These are phyloP conservation scores for Acronicta leporina DNA, from an alignment of 2,888 invertebrate species.

Conservation along the genomic window DNA sequence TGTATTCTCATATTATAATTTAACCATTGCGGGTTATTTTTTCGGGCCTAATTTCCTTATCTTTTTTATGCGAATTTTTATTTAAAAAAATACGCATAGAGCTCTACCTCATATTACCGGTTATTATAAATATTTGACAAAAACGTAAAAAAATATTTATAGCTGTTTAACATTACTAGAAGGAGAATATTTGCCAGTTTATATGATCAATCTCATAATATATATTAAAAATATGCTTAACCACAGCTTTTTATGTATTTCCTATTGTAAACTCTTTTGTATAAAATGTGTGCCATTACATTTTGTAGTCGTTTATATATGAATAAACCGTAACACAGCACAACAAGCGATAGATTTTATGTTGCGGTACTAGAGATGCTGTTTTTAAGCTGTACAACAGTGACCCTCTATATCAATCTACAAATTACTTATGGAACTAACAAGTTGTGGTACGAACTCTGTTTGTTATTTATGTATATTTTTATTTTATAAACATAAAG, in stretches of 20 bases:
- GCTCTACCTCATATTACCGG: conserved; percentile 4
- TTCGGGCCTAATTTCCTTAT: conserved; percentile 4
- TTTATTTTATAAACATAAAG: neutral
- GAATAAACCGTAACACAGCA: conserved; percentile 2
- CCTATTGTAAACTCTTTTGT: conserved; percentile 1
- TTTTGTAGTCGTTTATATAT: conserved; percentile 35
- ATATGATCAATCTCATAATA: neutral
- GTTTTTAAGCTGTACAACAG: too few species aligned
- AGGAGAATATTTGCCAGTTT: conserved; percentile 1
- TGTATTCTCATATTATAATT: too few species aligned
- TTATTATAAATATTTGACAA: neutral
- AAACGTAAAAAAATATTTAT: neutral
- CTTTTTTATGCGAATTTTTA: neutral
- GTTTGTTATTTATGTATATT: too few species aligned
- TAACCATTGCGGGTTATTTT: neutral
- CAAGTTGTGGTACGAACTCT: too few species aligned
- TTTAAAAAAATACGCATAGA: neutral
- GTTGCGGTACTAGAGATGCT: too few species aligned
- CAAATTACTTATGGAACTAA: too few species aligned
- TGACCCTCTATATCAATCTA: too few species aligned
- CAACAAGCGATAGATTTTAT: too few species aligned
- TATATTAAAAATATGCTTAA: neutral
- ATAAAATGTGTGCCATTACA: conserved; percentile 43
- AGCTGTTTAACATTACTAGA: neutral
- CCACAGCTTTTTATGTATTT: neutral